Base-by-base conservation (phyloP, 2,888 invertebrate species). In the Rotaria magnacalcarata region DNA sequence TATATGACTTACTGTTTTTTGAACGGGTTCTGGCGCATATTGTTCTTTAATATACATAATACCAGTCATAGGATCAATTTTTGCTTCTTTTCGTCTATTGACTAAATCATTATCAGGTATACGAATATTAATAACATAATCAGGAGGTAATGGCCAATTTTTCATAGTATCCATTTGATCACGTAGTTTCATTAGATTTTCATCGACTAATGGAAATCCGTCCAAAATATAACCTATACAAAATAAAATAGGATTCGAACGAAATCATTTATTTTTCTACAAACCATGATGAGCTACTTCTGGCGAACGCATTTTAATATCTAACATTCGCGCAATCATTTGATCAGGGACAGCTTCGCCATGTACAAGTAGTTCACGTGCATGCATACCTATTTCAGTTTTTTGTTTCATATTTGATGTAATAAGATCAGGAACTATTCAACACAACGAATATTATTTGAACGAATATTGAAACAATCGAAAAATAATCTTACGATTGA, bases 211-310 rank as follows among this genome's bases (percentile, higher is more conserved):
- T 11, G 91, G 91, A 87, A 90, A 90, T 75, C 90, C 91, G 89
- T 91, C 91, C 86, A 91, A 86, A 41, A 91, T 89, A 88, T 91
- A 91, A 27, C 90, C 90, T 90, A 86, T n/a, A 67, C 1, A 56
- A 27, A 74, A 50, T 10, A 2, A 24, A 74, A 34, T 19, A 50
- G 14, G 8, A 52, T 11, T 50, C 50, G 50, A 52, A 52, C 24
- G 75, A 85, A 16, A 14, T 41, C 47, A 21, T 21, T 14, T 34
- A 16, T 84, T 24, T 11, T 80, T 8, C 1, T 80, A 80, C 80
- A 11, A 47, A 90, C 91, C 91, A 88, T 90, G 90, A 88, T 91
- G 91, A 56, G 90, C 89, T n/a, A 91, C 91, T 88, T 91, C 91
- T 27, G 90, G 90, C 7, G 90, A 90, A 87, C 90, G 89, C 58